These are phyloP conservation scores for Drosophila lacertosa DNA, from an alignment of 1,140 invertebrate genomes.

Conservation along the genomic window DNA sequence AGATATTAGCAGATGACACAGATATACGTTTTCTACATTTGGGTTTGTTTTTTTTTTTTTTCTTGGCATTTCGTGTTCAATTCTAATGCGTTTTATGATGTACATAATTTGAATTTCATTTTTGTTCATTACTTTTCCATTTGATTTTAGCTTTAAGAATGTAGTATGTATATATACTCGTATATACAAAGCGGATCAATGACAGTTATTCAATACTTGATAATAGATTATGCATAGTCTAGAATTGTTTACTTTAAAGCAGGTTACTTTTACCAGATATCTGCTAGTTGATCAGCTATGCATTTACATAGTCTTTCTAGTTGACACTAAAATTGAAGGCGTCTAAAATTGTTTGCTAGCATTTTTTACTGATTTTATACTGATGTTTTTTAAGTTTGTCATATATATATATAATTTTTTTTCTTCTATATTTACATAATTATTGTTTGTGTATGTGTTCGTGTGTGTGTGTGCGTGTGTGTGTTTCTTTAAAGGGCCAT, in stretches of 20 bases:
- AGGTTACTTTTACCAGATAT: constrained; percentile 1
- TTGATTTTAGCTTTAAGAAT: constrained; percentile 26
- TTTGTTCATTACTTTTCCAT: constrained; percentile 17
- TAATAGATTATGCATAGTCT: background rate
- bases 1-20: constrained; percentile 50
- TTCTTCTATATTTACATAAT: constrained; percentile 61
- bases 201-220: background rate
- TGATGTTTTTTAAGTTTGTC: constrained; percentile 54
- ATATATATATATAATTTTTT: constrained; percentile 15
- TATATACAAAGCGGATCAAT: constrained; percentile 20
- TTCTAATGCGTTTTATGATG: constrained; percentile 68
- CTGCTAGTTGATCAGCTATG: constrained; percentile 37
- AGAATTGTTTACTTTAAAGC: background rate
- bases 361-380: constrained; percentile 74
- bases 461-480: constrained; percentile 14
- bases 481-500: constrained; percentile 31
- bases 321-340: constrained; percentile 54
- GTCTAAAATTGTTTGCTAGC: constrained; percentile 55
- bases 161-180: constrained; percentile 16
- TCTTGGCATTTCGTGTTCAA: constrained; percentile 60
- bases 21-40: constrained; percentile 22
- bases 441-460: constrained; percentile 32
- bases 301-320: constrained; percentile 35
- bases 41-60: no score
- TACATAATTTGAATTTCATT: constrained; percentile 56